A percentile compares a stretch with the other conserved stretches of the same genome.
phyloP scores from a whole-genome alignment of 1,140 invertebrate genomes.

The Drosophila navojoa region DNA sequence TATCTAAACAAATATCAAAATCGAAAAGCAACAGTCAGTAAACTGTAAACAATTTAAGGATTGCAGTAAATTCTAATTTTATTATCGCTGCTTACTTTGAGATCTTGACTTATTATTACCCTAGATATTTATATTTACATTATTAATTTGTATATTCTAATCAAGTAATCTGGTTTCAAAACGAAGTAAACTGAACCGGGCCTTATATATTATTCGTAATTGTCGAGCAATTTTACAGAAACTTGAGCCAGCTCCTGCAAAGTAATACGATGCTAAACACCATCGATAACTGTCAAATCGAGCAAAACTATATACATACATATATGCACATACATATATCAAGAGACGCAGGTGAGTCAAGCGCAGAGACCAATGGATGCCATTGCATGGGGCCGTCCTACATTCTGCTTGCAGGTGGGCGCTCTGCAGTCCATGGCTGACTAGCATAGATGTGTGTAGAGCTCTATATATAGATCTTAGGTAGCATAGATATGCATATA shows the following conservation, averaged over 20 bases:
- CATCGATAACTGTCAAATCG: background rate
- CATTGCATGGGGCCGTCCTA: slow-evolving; percentile 18
- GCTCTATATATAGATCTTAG: background rate
- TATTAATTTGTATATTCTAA: too few species aligned
- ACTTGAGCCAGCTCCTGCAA: background rate
- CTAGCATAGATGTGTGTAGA: background rate
- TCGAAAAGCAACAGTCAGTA: background rate
- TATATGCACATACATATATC: background rate
- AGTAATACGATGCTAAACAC: background rate
- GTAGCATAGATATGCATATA: background rate
- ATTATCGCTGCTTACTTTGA: too few species aligned
- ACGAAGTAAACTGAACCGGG: too few species aligned
- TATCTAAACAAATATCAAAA: background rate
- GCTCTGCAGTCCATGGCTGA: slow-evolving; percentile 9
- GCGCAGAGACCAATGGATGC: background rate
- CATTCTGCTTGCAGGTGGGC: slow-evolving; percentile 20
- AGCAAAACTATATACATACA: background rate
- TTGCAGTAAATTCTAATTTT: too few species aligned
- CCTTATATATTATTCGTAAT: slow-evolving; percentile 1
- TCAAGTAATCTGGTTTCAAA: too few species aligned
- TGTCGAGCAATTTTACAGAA: background rate
- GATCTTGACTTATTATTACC: too few species aligned
- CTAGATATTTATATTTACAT: too few species aligned
- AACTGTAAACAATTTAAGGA: too few species aligned
- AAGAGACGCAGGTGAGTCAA: background rate